Evolutionary conservation across 2,113 vertebrate genomes (phyloP), one percentile per base, ranked within the genome.

Genomic region (Andinoacara biseriatus): DNA sequence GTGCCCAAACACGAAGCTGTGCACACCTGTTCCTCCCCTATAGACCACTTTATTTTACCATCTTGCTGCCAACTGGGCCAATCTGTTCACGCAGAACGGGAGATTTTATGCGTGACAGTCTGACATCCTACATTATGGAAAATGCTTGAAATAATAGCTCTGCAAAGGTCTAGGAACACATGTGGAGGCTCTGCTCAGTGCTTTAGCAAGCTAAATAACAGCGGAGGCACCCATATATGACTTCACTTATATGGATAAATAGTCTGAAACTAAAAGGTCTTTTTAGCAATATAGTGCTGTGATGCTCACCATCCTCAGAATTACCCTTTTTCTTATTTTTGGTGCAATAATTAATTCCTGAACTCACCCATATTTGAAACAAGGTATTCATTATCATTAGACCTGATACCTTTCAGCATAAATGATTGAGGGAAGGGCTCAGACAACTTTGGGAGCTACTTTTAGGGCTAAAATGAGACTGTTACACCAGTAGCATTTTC

Each of bases 91-190:
- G 84, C 58, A 46, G 49, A 75, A 52, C 3, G 8, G 59, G 29
- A 46, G 74, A 61, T 61, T 83, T 87, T 78, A 82, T 88, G 58
- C 49, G 69, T 72, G 86, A 63, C 61, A 90, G 76, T 83, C 80
- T 82, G 91, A 88, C 85, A 80, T 76, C 67, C 83, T 56, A 77
- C 52, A 29, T 84, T 82, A 86, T 40, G 31, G 85, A 83, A 85
- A 89, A 78, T 90, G 89, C 91, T 90, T 87, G 85, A 69, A 91
- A 83, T 88, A 90, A 90, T 85, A 54, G 87, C 82, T 52, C 82
- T 74, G 60, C 78, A 82, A 69, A 89, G 83, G 82, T 78, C 80
- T 58, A 83, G 82, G 49, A 13, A 35, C 4, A 6, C 58, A 85
- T 78, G 69, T 24, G 26, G 15, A 69, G 57, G 79, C 74, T 76